Percentiles rank a stretch among this genome's conserved stretches.
phyloP scores from a whole-genome alignment of 2,797 vertebrate species.

The Helarctos malayanus region DNA sequence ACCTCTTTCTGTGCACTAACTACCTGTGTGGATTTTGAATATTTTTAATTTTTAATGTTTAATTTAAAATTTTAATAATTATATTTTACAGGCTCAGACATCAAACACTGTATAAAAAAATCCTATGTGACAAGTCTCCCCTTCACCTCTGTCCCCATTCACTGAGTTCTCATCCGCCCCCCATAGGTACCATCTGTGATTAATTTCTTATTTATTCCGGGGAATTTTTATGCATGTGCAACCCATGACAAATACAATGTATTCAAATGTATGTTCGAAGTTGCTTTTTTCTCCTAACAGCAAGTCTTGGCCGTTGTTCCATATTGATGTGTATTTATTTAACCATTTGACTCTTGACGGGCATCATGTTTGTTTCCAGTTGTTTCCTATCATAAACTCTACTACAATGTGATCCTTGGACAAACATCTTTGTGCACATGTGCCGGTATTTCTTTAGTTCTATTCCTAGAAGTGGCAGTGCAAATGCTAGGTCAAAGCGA shows the following conservation, averaged over 20 bases:
- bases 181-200: constrained; percentile 60
- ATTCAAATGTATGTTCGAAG: constrained; percentile 12
- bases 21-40: not conserved
- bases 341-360: constrained; percentile 41
- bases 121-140: not conserved
- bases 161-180: not conserved
- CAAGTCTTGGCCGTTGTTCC: constrained; percentile 17
- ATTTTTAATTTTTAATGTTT: constrained; percentile 47
- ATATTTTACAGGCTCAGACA: constrained; percentile 33
- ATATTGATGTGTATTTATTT: not conserved
- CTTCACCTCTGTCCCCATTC: constrained; percentile 9
- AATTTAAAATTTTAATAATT: constrained; percentile 57
- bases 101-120: constrained; percentile 41
- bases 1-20: not conserved
- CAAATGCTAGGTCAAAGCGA: not conserved
- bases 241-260: constrained; percentile 10
- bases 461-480: constrained; percentile 1
- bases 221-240: constrained; percentile 40
- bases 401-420: not conserved
- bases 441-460: constrained; percentile 31
- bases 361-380: not conserved
- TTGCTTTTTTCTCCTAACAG: not conserved
- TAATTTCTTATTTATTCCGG: constrained; percentile 57
- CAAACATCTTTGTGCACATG: not conserved
- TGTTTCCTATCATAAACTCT: not conserved